Evolutionary conservation across 2,797 vertebrate genomes (phyloP).

Genomic region (Danio albolineatus): DNA sequence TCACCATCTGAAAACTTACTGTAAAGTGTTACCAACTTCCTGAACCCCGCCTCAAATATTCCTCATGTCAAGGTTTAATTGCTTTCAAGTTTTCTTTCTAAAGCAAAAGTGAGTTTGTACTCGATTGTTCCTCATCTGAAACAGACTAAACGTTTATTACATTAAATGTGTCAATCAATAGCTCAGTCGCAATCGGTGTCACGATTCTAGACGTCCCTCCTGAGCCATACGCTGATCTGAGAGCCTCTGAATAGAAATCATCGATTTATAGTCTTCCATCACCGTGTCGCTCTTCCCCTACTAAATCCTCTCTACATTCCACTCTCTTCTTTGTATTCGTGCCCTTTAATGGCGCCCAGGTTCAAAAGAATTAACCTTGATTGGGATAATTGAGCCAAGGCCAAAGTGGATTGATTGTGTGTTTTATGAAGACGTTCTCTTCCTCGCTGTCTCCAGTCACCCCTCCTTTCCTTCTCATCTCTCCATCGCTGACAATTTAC

Average conservation of each 20-base stretch:
- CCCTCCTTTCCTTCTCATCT: conserved; percentile 41
- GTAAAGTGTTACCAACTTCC: too few species aligned
- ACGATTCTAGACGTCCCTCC: conserved; percentile 36
- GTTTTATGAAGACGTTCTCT: conserved; percentile 66
- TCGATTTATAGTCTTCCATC: conserved; percentile 63
- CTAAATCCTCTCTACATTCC: conserved; percentile 54
- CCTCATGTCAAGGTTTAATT: too few species aligned
- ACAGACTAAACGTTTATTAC: neutral
- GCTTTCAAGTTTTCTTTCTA: neutral
- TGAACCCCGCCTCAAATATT: too few species aligned
- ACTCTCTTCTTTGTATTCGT: conserved; percentile 57
- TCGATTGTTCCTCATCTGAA: neutral
- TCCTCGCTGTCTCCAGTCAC: conserved; percentile 38
- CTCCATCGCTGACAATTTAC: conserved; percentile 59
- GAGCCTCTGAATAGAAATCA: conserved; percentile 57
- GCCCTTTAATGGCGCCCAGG: conserved; percentile 62
- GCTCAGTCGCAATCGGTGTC: conserved; percentile 21
- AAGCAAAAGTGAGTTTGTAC: neutral
- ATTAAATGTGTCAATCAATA: conserved; percentile 48
- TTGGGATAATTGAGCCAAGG: conserved; percentile 66
- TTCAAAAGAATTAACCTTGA: conserved; percentile 69
- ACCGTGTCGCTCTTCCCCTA: conserved; percentile 49
- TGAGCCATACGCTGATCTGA: conserved; percentile 39
- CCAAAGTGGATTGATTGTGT: conserved; percentile 67
- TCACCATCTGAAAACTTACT: too few species aligned